Conservation (phyloP, 2,113 vertebrate genomes). For the Microtus pennsylvanicus region DNA sequence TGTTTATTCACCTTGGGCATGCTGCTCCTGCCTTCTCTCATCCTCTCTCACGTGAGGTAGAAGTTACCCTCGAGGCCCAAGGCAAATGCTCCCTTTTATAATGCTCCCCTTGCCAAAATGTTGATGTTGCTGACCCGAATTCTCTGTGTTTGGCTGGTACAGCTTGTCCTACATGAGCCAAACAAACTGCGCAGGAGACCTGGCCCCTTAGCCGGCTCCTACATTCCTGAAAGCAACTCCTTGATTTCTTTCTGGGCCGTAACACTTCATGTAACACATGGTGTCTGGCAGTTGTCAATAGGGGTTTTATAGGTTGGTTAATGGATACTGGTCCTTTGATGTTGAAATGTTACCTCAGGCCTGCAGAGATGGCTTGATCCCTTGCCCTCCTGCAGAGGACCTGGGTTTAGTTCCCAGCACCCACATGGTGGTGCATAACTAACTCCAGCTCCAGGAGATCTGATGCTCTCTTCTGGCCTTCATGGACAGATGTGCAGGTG, state of each 20-base stretch:
- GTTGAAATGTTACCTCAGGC: constrained; percentile 15
- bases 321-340: constrained; percentile 25
- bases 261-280: not conserved
- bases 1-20: not conserved
- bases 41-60: not conserved
- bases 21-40: not conserved
- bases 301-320: constrained; percentile 20
- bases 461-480: not conserved
- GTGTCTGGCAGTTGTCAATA: not conserved
- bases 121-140: not conserved
- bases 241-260: not conserved
- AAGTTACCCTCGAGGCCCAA: not conserved
- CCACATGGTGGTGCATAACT: not conserved
- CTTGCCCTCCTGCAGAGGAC: not conserved
- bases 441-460: not conserved
- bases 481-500: not conserved
- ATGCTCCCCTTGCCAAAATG: not conserved
- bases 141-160: not conserved
- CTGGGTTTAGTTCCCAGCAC: not conserved
- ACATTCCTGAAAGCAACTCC: not conserved
- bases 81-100: not conserved
- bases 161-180: not conserved
- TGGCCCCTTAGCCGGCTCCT: not conserved
- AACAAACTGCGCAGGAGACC: not conserved
- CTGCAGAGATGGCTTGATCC: not conserved